Conservation (phyloP, 2,113 vertebrate genomes). For the Cyprinodon tularosa region DNA sequence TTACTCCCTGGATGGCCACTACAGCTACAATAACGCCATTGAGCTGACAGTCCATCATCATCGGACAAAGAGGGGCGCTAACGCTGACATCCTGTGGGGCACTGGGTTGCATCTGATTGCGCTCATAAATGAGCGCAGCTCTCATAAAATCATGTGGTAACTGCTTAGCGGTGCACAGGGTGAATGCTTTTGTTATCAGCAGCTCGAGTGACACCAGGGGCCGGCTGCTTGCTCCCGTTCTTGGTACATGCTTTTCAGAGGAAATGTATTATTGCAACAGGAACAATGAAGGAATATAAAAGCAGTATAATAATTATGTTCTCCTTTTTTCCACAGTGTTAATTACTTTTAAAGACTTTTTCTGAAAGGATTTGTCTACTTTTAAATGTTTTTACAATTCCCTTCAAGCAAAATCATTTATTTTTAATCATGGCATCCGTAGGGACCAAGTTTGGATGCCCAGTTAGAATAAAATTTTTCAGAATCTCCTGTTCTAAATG, state of each 20-base stretch:
- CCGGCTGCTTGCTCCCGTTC: slow-evolving; percentile 51
- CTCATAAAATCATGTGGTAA: slow-evolving; percentile 79
- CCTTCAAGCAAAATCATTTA: not conserved
- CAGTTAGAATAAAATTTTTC: too few relatives aligned
- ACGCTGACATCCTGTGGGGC: slow-evolving; percentile 75
- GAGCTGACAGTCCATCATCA: slow-evolving; percentile 75
- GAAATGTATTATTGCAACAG: slow-evolving; percentile 53
- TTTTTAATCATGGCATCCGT: slow-evolving; percentile 7
- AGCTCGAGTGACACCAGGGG: slow-evolving; percentile 41
- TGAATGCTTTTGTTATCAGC: slow-evolving; percentile 74
- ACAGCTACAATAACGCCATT: slow-evolving; percentile 76
- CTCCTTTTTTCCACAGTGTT: slow-evolving; percentile 15
- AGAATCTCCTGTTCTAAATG: slow-evolving; percentile 13
- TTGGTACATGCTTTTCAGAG: slow-evolving; percentile 40
- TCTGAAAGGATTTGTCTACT: slow-evolving; percentile 1
- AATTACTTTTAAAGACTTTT: slow-evolving; percentile 1
- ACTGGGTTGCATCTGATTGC: slow-evolving; percentile 77
- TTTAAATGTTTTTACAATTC: not conserved
- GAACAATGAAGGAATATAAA: slow-evolving; percentile 20
- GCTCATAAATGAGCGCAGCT: slow-evolving; percentile 76
- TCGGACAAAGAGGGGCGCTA: slow-evolving; percentile 76
- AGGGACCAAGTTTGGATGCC: slow-evolving; percentile 41
- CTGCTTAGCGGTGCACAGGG: slow-evolving; percentile 75
- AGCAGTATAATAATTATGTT: slow-evolving; percentile 15
- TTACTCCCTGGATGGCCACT: slow-evolving; percentile 74